These are phyloP conservation scores for Diphyllodes magnificus DNA, from an alignment of 2,113 vertebrate species.

Conservation along the genomic window DNA sequence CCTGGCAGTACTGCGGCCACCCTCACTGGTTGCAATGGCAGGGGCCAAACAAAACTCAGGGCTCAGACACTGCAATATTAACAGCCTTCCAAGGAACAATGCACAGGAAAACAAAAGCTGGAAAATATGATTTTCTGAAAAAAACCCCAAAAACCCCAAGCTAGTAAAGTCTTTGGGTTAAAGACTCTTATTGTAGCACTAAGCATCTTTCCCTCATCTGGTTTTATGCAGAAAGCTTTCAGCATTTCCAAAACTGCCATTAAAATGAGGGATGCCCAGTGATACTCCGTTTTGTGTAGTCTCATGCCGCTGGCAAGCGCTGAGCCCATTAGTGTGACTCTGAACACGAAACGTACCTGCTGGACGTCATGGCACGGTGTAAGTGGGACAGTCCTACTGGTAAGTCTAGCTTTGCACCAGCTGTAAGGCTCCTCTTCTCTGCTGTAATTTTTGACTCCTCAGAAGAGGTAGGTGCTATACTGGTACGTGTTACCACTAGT, in stretches of 20 bases:
- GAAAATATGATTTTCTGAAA: neutral
- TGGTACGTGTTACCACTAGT: neutral
- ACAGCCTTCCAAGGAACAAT: neutral
- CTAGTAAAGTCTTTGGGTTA: neutral
- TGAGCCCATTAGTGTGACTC: neutral
- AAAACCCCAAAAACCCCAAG: rapidly evolving
- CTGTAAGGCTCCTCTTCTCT: neutral
- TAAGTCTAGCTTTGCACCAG: neutral
- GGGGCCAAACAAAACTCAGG: neutral
- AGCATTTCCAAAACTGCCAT: neutral
- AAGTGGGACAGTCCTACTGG: neutral
- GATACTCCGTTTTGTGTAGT: neutral
- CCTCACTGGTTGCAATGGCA: neutral
- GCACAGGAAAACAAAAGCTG: neutral
- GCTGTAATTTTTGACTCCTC: neutral
- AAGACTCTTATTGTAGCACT: neutral
- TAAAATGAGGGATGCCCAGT: neutral
- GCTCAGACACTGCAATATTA: rapidly evolving
- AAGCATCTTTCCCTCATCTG: neutral
- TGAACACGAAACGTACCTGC: neutral
- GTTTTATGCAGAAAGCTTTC: neutral
- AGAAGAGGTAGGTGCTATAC: neutral
- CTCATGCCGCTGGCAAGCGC: neutral
- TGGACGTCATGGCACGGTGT: neutral
- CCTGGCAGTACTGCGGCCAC: neutral